Percentiles rank a stretch among this genome's conserved stretches.
Evolutionary conservation across 2,113 vertebrate species (phyloP).

Genomic region (Ifrita kowaldi): DNA sequence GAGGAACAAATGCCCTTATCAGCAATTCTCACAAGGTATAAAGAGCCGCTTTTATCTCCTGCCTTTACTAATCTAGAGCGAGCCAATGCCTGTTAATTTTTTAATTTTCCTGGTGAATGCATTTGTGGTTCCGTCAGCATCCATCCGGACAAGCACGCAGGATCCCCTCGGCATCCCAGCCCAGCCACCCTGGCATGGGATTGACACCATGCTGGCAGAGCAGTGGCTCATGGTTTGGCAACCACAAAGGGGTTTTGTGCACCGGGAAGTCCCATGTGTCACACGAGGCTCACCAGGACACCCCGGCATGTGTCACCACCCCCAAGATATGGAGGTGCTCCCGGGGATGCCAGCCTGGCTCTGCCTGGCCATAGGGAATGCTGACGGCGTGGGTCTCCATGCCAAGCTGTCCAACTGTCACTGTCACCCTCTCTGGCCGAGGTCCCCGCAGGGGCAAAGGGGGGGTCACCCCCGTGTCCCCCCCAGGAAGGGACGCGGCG

Average conservation of each 20-base stretch:
- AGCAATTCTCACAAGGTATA: constrained; percentile 57
- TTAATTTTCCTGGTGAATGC: constrained; percentile 36
- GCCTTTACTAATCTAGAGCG: constrained; percentile 21
- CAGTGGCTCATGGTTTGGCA: background rate
- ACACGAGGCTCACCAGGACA: background rate
- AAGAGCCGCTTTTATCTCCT: constrained; percentile 49
- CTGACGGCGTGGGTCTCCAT: background rate
- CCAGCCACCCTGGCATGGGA: background rate
- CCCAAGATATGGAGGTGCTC: background rate
- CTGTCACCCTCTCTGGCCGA: background rate
- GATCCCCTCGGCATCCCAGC: background rate
- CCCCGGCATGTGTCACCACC: background rate
- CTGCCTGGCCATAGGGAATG: background rate
- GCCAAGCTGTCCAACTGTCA: background rate
- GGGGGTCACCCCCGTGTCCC: background rate
- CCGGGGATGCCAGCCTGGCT: background rate
- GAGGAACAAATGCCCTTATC: constrained; percentile 61
- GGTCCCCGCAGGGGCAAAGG: accelerated
- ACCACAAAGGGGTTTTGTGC: background rate
- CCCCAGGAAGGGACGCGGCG: background rate
- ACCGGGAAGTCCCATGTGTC: background rate
- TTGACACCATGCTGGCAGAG: background rate
- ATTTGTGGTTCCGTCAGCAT: constrained; percentile 13
- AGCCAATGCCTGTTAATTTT: constrained; percentile 33
- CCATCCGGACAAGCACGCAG: background rate